Conservation (phyloP, 2,888 invertebrate genomes). For the Fragum fragum region DNA sequence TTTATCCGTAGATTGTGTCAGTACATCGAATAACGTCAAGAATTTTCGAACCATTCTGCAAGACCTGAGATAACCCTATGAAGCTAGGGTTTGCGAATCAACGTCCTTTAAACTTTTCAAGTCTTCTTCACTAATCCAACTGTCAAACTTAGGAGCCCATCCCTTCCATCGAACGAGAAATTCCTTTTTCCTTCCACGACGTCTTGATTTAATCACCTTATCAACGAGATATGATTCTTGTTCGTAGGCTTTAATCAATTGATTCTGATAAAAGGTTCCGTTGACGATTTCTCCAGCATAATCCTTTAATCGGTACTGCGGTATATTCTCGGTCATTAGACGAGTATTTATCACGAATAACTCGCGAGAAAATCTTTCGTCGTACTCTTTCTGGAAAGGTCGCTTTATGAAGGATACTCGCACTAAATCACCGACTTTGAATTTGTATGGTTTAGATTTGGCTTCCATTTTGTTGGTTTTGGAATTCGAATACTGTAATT, state of each 20-base stretch:
- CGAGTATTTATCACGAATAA: constrained; percentile 42
- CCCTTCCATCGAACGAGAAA: constrained; percentile 43
- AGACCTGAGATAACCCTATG: too few relatives aligned
- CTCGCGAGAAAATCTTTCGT: constrained; percentile 43
- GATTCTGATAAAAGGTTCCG: constrained; percentile 29
- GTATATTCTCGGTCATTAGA: constrained; percentile 33
- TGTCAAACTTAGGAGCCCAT: constrained; percentile 44
- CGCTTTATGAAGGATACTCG: constrained; percentile 42
- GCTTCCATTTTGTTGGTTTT: neutral
- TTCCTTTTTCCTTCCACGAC: constrained; percentile 24
- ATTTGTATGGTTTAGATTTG: neutral
- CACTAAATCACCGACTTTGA: constrained; percentile 31
- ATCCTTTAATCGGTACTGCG: constrained; percentile 41
- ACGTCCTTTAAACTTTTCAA: constrained; percentile 26
- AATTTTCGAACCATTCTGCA: constrained; percentile 5
- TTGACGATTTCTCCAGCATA: neutral
- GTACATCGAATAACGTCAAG: neutral
- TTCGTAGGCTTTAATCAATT: constrained; percentile 46
- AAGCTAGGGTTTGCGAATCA: too few relatives aligned
- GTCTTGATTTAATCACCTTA: constrained; percentile 34
- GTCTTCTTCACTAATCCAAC: constrained; percentile 17
- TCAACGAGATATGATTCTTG: constrained; percentile 1
- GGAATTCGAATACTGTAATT: neutral
- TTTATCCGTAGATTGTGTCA: neutral
- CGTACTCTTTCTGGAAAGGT: constrained; percentile 46